phyloP scores from a whole-genome alignment of 2,888 invertebrate genomes.

The Pollenia amentaria region DNA sequence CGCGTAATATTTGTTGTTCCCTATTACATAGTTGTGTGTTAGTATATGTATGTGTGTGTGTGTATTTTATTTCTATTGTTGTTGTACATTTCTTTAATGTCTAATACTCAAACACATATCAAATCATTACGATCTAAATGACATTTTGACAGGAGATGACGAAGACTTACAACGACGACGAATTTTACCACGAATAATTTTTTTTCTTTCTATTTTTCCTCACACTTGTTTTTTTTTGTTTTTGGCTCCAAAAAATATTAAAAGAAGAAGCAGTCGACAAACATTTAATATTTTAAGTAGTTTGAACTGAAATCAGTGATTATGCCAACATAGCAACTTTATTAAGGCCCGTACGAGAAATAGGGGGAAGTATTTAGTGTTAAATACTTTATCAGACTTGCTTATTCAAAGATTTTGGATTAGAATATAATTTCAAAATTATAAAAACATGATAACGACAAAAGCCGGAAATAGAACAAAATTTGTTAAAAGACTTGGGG shows the following conservation, averaged over 20 bases:
- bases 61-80: constrained; percentile 57
- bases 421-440: too few species aligned
- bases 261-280: background rate
- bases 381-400: background rate
- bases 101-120: constrained; percentile 81
- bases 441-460: too few species aligned
- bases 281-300: constrained; percentile 5
- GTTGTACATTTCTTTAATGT: constrained; percentile 73
- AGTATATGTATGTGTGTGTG: constrained; percentile 12
- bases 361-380: background rate
- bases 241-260: too few species aligned
- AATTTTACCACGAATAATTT: constrained; percentile 60
- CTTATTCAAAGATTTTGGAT: too few species aligned
- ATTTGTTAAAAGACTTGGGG: too few species aligned
- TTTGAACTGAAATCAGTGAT: constrained; percentile 8
- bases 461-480: too few species aligned
- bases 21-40: background rate
- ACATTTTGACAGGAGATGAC: constrained; percentile 83
- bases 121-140: constrained; percentile 85
- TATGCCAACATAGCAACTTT: background rate
- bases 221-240: background rate
- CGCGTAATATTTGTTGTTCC: constrained; percentile 36
- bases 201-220: constrained; percentile 19
- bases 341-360: background rate
- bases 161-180: constrained; percentile 68